Conservation (phyloP, 2,113 vertebrate genomes). For the Zeus faber region DNA sequence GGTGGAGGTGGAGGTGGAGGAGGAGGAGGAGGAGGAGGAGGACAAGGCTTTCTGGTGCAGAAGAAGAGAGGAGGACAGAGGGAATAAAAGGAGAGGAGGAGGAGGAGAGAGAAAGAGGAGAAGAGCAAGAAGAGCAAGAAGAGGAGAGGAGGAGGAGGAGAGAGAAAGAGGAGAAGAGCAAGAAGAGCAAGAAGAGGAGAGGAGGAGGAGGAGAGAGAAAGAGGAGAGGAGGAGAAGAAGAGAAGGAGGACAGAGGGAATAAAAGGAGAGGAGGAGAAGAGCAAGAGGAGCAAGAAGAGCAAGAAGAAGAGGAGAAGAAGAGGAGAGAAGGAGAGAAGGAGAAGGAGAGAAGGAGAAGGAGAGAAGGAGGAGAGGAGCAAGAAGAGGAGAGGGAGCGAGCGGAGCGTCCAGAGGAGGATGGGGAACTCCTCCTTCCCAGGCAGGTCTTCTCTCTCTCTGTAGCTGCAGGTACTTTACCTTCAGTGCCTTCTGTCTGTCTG, state of each 20-base stretch:
- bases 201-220: slow-evolving; percentile 4
- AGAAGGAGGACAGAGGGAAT: slow-evolving; percentile 6
- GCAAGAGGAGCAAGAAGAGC: slow-evolving; percentile 4
- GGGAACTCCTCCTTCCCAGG: slow-evolving; percentile 75
- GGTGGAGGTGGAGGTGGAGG: no score
- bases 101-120: no score
- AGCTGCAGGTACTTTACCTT: slow-evolving; percentile 75
- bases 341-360: neutral
- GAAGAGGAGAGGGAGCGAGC: slow-evolving; percentile 28
- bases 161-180: neutral
- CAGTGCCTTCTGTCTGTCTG: slow-evolving; percentile 50
- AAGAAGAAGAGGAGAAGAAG: slow-evolving; percentile 49
- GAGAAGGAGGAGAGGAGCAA: slow-evolving; percentile 20
- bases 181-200: slow-evolving; percentile 13
- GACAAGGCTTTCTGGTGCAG: no score
- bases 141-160: slow-evolving; percentile 23
- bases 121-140: neutral
- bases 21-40: no score
- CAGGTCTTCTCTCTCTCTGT: slow-evolving; percentile 68
- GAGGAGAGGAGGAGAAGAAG: no score
- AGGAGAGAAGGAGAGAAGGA: neutral
- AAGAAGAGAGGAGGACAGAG: no score
- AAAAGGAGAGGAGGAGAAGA: slow-evolving; percentile 22
- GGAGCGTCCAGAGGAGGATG: slow-evolving; percentile 64
- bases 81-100: no score